Evolutionary conservation across 2,113 vertebrate genomes (phyloP), one percentile per base, ranked within the genome.

Genomic region (Ranitomeya variabilis): DNA sequence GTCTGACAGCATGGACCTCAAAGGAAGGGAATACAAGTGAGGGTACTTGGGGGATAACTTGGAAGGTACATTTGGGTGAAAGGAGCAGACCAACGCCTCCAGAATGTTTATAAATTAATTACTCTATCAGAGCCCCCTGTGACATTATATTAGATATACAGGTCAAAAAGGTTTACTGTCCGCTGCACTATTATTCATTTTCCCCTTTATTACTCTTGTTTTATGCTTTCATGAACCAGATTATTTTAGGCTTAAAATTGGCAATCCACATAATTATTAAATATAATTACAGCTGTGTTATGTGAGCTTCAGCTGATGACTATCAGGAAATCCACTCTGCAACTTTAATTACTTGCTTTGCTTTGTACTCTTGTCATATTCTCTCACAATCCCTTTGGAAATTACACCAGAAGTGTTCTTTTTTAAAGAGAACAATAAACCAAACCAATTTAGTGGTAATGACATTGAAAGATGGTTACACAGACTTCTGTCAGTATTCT

Each of bases 341-440:
- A 85, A 85, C 26, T 85, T 85, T 85, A 85, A 85, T 85, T 85
- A 85, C 67, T 76, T 85, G 55, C 54, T 37, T 45, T 85, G 23
- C 83, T 85, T 85, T 85, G 83, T 76, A 76, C 54, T 85, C 52
- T 59, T 73, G 67, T 85, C 83, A 73, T 59, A 85, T 74, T 85
- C 83, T 85, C 10, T 74, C 18, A 60, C 69, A 60, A 74, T 59
- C 81, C 83, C 83, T 74, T 76, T 85, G 69, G 52, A 85, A 85
- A 85, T 85, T 74, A 60, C 71, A 74, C 52, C 69, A 73, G 16
- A 76, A 37, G 26, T 85, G 23, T 60, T 71, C 52, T 60, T 66
- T 85, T 83, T 85, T 60, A 59, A 26, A 73, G 67, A 76, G 83
- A 76, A 76, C 83, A 85, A 74, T 73, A 85, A 73, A 21, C 69